Conservation (phyloP, 2,888 invertebrate genomes). For the Leuctra nigra region DNA sequence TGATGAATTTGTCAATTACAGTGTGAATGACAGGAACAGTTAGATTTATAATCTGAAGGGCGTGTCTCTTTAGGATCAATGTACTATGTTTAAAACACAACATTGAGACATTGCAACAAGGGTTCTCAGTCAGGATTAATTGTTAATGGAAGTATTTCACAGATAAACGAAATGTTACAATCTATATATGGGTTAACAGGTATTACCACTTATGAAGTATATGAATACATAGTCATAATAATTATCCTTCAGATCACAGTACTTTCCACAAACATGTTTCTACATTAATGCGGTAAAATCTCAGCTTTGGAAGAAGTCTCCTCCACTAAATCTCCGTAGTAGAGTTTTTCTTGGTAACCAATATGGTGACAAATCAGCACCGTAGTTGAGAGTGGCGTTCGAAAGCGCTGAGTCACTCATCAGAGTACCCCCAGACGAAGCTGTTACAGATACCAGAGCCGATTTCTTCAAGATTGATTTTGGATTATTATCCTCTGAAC, state of each 20-base stretch:
- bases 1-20: no score
- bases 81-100: no score
- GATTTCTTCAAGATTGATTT: slow-evolving; percentile 52
- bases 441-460: slow-evolving; percentile 20
- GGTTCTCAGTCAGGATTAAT: no score
- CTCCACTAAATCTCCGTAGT: slow-evolving; percentile 43
- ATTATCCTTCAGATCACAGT: slow-evolving; percentile 14
- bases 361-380: slow-evolving; percentile 40
- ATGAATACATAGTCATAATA: no score
- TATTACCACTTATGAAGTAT: no score
- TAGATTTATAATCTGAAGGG: no score
- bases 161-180: no score
- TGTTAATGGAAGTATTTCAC: no score
- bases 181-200: no score
- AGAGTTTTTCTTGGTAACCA: slow-evolving; percentile 44
- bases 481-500: slow-evolving; percentile 46
- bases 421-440: slow-evolving; percentile 33
- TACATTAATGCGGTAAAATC: slow-evolving; percentile 25
- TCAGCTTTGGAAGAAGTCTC: slow-evolving; percentile 50
- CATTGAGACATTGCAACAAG: no score
- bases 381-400: slow-evolving; percentile 28
- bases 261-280: background rate
- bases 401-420: slow-evolving; percentile 43
- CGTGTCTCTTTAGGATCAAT: no score
- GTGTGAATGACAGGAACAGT: no score